A percentile compares a stretch with the other conserved stretches of the same genome.
phyloP scores from a whole-genome alignment of 2,113 vertebrate species.

The Muntiacus reevesi region DNA sequence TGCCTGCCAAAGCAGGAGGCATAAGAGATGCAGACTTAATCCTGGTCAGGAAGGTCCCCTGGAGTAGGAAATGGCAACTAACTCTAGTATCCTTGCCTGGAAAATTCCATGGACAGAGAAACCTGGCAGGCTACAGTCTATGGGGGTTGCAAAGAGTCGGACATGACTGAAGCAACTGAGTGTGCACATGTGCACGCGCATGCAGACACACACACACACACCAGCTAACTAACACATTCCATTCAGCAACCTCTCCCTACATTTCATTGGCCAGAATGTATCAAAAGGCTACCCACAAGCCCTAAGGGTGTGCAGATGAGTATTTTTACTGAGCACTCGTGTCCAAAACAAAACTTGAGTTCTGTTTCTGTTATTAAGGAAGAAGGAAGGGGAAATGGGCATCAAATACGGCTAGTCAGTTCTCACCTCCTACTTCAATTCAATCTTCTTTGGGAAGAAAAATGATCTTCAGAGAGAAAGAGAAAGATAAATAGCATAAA shows the following conservation, averaged over 20 bases:
- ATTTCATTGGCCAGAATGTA: background rate
- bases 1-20: background rate
- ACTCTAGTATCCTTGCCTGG: background rate
- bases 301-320: background rate
- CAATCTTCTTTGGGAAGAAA: background rate
- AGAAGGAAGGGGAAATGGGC: background rate
- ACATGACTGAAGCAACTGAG: background rate
- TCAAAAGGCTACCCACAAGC: background rate
- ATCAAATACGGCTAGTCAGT: background rate
- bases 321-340: background rate
- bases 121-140: background rate
- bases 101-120: background rate
- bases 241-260: background rate
- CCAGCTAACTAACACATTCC: background rate
- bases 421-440: background rate
- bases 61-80: background rate
- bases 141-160: background rate
- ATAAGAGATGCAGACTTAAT: background rate
- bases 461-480: background rate
- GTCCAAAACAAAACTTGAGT: background rate
- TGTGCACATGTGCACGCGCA: fast-evolving
- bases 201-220: background rate
- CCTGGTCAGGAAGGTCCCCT: background rate
- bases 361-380: background rate
- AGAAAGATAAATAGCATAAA: background rate